These are phyloP conservation scores for Papilio glaucus DNA, from an alignment of 1,140 invertebrate genomes.

Conservation along the genomic window DNA sequence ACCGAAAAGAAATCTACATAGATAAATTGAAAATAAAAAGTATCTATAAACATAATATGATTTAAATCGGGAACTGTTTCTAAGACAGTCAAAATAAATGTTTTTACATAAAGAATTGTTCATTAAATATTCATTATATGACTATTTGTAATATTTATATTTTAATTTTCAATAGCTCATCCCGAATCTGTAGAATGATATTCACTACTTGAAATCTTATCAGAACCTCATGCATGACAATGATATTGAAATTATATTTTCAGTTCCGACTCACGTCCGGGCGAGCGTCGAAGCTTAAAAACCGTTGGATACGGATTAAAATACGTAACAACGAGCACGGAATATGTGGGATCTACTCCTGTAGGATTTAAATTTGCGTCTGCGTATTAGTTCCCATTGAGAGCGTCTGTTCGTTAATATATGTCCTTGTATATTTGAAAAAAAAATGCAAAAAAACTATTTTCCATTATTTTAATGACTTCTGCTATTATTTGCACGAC, in stretches of 20 bases:
- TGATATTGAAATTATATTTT: slow-evolving; percentile 30
- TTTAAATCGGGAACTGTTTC: too few species aligned
- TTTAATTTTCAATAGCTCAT: background rate
- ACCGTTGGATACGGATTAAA: slow-evolving; percentile 30
- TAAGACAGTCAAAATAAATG: too few species aligned
- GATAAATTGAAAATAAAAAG: too few species aligned
- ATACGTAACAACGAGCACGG: background rate
- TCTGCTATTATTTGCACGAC: background rate
- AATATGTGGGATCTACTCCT: slow-evolving; percentile 15
- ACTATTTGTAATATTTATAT: background rate
- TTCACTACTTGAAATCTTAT: slow-evolving; percentile 11
- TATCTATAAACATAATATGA: too few species aligned
- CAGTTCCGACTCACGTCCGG: slow-evolving; percentile 11
- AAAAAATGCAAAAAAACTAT: background rate
- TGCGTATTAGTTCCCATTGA: slow-evolving; percentile 21
- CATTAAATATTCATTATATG: too few species aligned
- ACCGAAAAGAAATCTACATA: too few species aligned
- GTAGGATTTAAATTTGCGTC: slow-evolving; percentile 23
- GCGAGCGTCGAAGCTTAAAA: slow-evolving; percentile 21
- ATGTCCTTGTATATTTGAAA: background rate
- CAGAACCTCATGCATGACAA: slow-evolving; percentile 25
- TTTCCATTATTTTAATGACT: background rate
- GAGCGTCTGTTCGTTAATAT: background rate
- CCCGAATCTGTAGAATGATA: slow-evolving; percentile 6
- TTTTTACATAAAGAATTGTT: too few species aligned